These are phyloP conservation scores for Pseudotriccus pelzelni DNA, from an alignment of 2,797 vertebrate species.

Conservation along the genomic window DNA sequence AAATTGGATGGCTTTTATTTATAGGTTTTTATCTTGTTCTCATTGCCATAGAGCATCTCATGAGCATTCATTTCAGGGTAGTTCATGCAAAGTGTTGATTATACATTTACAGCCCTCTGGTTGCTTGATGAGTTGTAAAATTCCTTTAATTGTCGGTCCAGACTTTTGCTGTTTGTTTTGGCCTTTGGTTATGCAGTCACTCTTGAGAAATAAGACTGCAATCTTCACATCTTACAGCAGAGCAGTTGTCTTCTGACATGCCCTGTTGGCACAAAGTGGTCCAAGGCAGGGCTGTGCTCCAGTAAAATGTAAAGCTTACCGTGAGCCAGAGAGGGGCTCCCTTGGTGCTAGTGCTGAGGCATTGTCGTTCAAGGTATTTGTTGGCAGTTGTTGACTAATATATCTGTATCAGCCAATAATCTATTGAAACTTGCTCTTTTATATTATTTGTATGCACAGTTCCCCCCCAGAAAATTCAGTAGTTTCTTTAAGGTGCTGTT, in stretches of 20 bases:
- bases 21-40: constrained; percentile 45
- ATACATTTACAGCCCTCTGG: constrained; percentile 9
- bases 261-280: background rate
- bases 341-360: background rate
- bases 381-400: background rate
- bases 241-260: background rate
- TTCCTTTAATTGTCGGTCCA: constrained; percentile 35
- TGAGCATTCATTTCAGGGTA: constrained; percentile 17
- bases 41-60: constrained; percentile 24
- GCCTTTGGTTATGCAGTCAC: background rate
- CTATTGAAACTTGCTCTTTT: background rate
- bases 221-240: background rate
- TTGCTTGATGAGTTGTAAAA: constrained; percentile 47
- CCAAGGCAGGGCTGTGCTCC: background rate
- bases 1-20: constrained; percentile 62
- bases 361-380: background rate
- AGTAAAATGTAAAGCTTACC: background rate
- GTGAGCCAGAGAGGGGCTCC: accelerated
- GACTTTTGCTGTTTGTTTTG: constrained; percentile 17
- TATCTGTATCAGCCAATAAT: background rate
- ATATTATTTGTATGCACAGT: background rate
- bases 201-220: background rate
- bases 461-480: background rate
- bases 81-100: constrained; percentile 14
- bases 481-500: background rate